Evolutionary conservation across 2,113 vertebrate genomes (phyloP), one percentile per base, ranked within the genome.

Genomic region (Eptesicus fuscus): DNA sequence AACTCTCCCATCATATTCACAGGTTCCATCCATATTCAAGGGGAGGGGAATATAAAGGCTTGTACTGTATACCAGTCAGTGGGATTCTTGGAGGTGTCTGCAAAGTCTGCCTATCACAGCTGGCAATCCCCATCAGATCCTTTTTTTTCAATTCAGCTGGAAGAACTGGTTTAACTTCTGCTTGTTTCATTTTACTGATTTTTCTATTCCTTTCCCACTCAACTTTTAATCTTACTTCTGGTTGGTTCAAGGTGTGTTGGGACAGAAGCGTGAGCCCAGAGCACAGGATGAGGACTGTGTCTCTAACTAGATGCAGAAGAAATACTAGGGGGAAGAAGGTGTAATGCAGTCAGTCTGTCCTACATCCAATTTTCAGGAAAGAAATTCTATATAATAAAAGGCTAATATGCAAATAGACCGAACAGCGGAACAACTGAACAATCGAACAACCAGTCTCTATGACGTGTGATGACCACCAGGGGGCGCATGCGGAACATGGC

Each of bases 141-240:
- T 73, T 88, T 76, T 44, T 63, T 47, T 70, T 53, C 61, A 87
- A 18, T 8, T 53, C 86, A 94, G 51, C 35, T 84, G 77, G 35
- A 65, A 90, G n/a, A 56, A 78, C 5, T 67, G n/a, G 53, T 74
- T 90, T 87, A 73, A 77, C 23, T 61, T 70, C 30, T 69, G 65
- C 28, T 83, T 63, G 16, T 53, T 86, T 47, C 35, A 83, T 90
- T 86, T 92, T 82, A 56, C 61, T 28, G 53, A 63, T 37, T 44
- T 86, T 92, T 63, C 65, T 85, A 44, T n/a, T 37, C 32, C 67
- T 94, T 92, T 78, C 30, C 44, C 78, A 63, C 85, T 94, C 73
- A 86, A 42, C 14, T 78, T 89, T 88, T 83, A 69, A 80, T 42
- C 49, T 85, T 59, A 70, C 70, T 80, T 94, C 74, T 82, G 69